Conservation (phyloP, 2,888 invertebrate species). For the Neoascia interrupta region DNA sequence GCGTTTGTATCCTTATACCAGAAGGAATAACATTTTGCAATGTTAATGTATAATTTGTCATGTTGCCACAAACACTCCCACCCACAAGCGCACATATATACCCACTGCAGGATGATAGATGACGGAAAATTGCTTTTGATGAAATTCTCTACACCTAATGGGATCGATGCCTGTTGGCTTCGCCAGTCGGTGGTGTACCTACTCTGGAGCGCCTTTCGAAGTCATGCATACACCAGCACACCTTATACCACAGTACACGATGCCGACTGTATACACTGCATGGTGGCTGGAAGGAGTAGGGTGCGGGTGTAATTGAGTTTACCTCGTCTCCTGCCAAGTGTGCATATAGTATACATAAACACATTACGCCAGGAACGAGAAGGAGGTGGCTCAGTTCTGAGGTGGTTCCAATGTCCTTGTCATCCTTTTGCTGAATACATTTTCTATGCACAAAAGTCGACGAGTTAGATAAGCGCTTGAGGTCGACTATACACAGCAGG, state of each 20-base stretch:
- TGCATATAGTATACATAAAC: constrained; percentile 43
- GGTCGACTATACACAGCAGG: background rate
- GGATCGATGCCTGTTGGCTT: constrained; percentile 30
- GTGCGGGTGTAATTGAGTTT: constrained; percentile 64
- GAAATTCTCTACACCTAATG: constrained; percentile 45
- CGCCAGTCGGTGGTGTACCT: too few relatives aligned
- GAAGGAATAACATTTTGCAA: constrained; percentile 17
- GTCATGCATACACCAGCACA: constrained; percentile 31
- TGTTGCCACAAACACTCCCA: constrained; percentile 34
- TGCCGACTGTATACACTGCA: background rate
- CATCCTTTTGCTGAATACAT: constrained; percentile 31
- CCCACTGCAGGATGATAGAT: constrained; percentile 51
- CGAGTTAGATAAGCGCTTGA: constrained; percentile 8
- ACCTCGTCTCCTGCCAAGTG: constrained; percentile 38
- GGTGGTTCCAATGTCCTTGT: constrained; percentile 34
- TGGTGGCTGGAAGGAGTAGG: background rate
- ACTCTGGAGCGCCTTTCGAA: constrained; percentile 26
- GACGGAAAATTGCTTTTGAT: constrained; percentile 64
- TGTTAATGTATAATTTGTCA: constrained; percentile 61
- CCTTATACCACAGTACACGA: background rate
- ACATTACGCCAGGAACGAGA: constrained; percentile 7
- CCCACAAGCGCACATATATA: background rate
- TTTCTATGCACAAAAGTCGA: constrained; percentile 51
- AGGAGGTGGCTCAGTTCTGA: constrained; percentile 6
- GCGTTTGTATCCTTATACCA: background rate